A percentile compares a stretch with the other conserved stretches of the same genome.
Conservation (phyloP, 1,140 invertebrate genomes). For the Zaprionus ornatus region DNA sequence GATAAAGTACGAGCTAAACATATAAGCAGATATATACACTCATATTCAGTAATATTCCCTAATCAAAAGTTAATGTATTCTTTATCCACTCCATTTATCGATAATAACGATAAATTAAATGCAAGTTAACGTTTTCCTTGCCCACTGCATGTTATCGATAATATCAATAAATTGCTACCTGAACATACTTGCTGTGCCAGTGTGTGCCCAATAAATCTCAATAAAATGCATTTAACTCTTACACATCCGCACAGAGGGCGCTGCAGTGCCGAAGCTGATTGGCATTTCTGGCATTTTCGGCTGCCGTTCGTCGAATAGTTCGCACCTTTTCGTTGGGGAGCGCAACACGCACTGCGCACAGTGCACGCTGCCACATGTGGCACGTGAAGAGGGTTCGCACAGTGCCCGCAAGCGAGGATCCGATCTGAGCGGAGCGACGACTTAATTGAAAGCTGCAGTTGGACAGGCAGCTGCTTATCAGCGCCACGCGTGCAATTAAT, state of each 20-base stretch:
- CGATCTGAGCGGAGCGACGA: conserved; percentile 10
- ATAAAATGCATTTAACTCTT: not conserved
- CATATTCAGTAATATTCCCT: too few species aligned
- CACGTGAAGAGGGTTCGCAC: not conserved
- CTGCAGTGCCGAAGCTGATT: conserved; percentile 17
- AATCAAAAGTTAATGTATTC: not conserved
- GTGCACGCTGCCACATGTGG: not conserved
- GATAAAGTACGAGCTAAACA: not conserved
- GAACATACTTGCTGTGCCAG: not conserved
- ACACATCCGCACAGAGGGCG: not conserved
- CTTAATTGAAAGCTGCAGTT: conserved; percentile 47
- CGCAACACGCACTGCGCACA: conserved; percentile 24
- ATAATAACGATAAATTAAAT: not conserved
- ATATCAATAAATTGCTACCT: not conserved
- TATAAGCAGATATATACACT: too few species aligned
- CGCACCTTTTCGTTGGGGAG: conserved; percentile 44
- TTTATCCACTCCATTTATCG: not conserved
- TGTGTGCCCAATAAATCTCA: not conserved
- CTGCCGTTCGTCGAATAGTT: conserved; percentile 57
- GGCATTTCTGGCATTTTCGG: conserved; percentile 62
- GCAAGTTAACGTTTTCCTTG: not conserved
- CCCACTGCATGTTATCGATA: not conserved
- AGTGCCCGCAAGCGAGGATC: not conserved
- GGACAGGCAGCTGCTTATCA: conserved; percentile 54
- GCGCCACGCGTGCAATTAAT: conserved; percentile 63